Evolutionary conservation across 2,888 invertebrate genomes (phyloP).

Genomic region (Cyrtodaria siliqua): DNA sequence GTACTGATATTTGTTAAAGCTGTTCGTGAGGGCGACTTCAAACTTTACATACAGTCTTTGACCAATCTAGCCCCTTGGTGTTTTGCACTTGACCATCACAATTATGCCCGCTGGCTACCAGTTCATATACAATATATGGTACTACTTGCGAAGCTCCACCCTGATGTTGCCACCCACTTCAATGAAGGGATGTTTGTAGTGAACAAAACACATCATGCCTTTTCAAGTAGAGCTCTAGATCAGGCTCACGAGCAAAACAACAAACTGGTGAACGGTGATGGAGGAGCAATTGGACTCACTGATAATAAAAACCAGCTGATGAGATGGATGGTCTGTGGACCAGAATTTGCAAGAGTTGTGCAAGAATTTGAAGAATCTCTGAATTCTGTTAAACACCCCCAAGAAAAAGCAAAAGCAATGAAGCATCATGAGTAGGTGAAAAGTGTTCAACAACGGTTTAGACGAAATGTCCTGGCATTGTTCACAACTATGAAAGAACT

Average conservation of each 20-base stretch:
- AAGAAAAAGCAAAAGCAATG: not conserved
- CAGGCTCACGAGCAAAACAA: slow-evolving; percentile 71
- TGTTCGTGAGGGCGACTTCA: no score
- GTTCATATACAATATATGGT: slow-evolving; percentile 65
- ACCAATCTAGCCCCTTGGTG: no score
- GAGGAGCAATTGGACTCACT: slow-evolving; percentile 62
- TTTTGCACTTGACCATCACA: slow-evolving; percentile 45
- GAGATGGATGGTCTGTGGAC: slow-evolving; percentile 70
- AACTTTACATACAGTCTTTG: no score
- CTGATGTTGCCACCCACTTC: slow-evolving; percentile 50
- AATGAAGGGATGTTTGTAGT: slow-evolving; percentile 58
- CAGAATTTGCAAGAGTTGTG: slow-evolving; percentile 36
- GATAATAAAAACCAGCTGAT: slow-evolving; percentile 55
- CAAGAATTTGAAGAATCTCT: slow-evolving; percentile 21
- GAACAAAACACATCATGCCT: slow-evolving; percentile 54
- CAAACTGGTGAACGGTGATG: slow-evolving; percentile 65
- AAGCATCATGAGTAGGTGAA: slow-evolving; percentile 33
- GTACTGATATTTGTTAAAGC: no score
- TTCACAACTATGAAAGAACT: no score
- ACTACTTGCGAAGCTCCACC: slow-evolving; percentile 49
- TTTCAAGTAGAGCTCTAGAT: slow-evolving; percentile 61
- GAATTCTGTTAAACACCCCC: slow-evolving; percentile 26
- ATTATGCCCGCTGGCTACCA: slow-evolving; percentile 68
- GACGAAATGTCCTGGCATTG: no score
- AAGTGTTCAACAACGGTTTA: slow-evolving; percentile 1